phyloP scores from a whole-genome alignment of 2,888 invertebrate genomes.

The Sarcophaga rosellei region DNA sequence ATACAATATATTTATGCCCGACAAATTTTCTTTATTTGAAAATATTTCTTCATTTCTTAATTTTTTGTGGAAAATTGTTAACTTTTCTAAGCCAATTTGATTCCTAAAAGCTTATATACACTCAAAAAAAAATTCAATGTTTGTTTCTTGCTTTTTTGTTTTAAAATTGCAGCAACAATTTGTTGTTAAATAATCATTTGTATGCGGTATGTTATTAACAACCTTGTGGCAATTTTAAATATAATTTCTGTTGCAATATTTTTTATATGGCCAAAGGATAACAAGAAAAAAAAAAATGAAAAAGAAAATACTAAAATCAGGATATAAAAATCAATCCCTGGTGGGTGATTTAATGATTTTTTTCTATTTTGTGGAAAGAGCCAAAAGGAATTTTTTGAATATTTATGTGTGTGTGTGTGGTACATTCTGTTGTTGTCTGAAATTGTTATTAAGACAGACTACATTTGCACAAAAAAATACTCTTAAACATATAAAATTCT shows the following conservation, averaged over 20 bases:
- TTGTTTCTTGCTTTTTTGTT: not conserved
- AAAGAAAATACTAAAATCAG: not conserved
- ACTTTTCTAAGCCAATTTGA: no score
- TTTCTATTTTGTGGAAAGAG: not conserved
- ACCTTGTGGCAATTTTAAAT: not conserved
- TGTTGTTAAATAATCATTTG: not conserved
- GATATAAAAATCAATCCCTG: slow-evolving; percentile 19
- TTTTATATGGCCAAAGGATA: not conserved
- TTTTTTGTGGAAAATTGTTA: no score
- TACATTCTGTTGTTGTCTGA: no score
- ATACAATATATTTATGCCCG: no score
- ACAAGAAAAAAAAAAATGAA: no score
- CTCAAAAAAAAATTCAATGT: no score
- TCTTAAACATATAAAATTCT: no score
- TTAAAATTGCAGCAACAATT: not conserved
- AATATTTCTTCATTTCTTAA: no score
- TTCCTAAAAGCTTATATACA: no score
- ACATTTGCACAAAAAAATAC: no score
- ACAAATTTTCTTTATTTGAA: no score
- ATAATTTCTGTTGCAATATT: not conserved
- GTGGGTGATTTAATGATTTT: not conserved
- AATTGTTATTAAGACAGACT: no score
- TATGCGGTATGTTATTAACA: not conserved
- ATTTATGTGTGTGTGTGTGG: not conserved
- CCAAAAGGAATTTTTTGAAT: not conserved